phyloP scores from a whole-genome alignment of 2,797 vertebrate species.

The Crenuchus spilurus region DNA sequence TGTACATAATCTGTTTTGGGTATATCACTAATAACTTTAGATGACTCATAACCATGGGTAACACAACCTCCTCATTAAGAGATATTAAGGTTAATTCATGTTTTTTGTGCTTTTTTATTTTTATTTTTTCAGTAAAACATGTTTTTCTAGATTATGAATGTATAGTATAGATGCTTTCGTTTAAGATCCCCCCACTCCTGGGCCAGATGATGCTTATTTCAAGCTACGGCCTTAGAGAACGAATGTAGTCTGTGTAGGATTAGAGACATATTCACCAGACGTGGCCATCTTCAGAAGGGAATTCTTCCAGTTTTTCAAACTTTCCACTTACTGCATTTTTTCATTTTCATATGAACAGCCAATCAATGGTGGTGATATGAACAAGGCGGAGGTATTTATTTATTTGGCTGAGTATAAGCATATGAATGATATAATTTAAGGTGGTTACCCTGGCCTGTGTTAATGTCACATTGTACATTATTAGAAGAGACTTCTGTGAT shows the following conservation, averaged over 20 bases:
- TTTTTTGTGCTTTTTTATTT: not conserved
- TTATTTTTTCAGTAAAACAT: not conserved
- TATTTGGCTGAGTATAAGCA: not conserved
- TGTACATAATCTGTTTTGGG: slow-evolving; percentile 35
- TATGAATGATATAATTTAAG: not conserved
- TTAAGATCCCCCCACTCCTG: slow-evolving; percentile 17
- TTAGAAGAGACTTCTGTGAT: not conserved
- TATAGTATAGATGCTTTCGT: slow-evolving; percentile 36
- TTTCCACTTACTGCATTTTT: too few relatives aligned
- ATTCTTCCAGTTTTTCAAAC: too few relatives aligned
- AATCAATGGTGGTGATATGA: too few relatives aligned
- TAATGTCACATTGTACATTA: slow-evolving; percentile 6
- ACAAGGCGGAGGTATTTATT: too few relatives aligned
- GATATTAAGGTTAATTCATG: not conserved
- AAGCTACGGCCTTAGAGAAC: not conserved
- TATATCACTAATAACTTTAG: not conserved
- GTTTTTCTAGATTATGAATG: slow-evolving; percentile 46
- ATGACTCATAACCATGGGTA: not conserved
- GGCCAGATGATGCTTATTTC: not conserved
- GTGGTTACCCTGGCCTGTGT: slow-evolving; percentile 4
- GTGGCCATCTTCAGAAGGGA: not conserved
- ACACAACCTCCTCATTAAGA: not conserved
- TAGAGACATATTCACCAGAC: not conserved
- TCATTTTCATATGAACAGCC: too few relatives aligned
- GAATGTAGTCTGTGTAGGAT: slow-evolving; percentile 27